These are phyloP conservation scores for Tenthredo distinguenda DNA, from an alignment of 2,888 invertebrate species.

Conservation along the genomic window DNA sequence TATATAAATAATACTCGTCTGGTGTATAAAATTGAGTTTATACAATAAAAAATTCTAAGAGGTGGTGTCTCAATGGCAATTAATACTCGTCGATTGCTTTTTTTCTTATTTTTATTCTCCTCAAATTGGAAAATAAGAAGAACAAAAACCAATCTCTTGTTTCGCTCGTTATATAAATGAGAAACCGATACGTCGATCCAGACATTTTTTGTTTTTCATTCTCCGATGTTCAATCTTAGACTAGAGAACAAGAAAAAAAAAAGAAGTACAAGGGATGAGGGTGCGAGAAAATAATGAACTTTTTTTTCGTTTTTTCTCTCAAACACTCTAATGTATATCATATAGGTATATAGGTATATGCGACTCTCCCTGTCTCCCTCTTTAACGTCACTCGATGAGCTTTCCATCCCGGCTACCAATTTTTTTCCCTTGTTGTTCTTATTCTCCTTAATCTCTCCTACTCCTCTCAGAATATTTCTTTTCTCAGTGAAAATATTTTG, in stretches of 20 bases:
- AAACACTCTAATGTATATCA: not conserved
- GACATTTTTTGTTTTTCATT: not conserved
- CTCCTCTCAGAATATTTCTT: not conserved
- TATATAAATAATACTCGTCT: not conserved
- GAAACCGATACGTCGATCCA: not conserved
- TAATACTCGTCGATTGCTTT: not conserved
- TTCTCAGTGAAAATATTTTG: not conserved
- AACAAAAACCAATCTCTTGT: not conserved
- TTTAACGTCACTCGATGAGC: not conserved
- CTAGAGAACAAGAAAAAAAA: not conserved
- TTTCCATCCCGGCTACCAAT: not conserved
- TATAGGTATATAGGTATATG: not conserved
- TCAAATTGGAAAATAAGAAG: not conserved
- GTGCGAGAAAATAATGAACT: not conserved
- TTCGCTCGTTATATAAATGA: slow-evolving; percentile 2
- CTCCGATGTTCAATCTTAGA: not conserved
- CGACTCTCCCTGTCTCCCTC: not conserved
- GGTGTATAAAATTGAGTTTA: not conserved
- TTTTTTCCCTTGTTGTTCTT: not conserved
- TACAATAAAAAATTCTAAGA: no score
- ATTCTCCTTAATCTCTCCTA: not conserved
- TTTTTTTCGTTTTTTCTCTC: not conserved
- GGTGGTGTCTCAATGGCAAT: no score
- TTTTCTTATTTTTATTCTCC: not conserved
- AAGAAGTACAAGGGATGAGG: not conserved